Conservation (phyloP, 30 jellyfish, hydroid and myxozoan genomes). For the Chironex yamaguchii region DNA sequence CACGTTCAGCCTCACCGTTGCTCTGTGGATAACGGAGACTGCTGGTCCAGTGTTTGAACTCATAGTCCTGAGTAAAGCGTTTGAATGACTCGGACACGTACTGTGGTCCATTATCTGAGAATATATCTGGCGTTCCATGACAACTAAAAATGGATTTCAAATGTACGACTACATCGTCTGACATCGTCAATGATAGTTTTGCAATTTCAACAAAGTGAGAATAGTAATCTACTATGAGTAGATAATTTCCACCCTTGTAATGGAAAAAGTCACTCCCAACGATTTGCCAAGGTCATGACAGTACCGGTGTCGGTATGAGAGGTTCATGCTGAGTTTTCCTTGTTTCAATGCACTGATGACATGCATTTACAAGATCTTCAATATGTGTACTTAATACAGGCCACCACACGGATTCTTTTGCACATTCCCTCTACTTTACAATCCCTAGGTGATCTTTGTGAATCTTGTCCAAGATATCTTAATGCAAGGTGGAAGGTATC, state of each 20-base stretch:
- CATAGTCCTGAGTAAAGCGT: not conserved
- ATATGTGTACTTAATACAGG: slow-evolving; percentile 56
- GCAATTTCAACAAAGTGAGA: slow-evolving; percentile 58
- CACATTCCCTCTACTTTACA: slow-evolving; percentile 45
- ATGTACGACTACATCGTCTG: no score
- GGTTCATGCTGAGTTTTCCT: slow-evolving; percentile 35
- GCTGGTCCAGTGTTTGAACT: not conserved
- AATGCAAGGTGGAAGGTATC: slow-evolving; percentile 39
- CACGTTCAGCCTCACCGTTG: slow-evolving; percentile 71
- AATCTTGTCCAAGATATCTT: slow-evolving; percentile 15
- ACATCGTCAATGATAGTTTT: slow-evolving; percentile 20
- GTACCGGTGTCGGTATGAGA: slow-evolving; percentile 34
- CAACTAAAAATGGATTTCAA: slow-evolving; percentile 22
- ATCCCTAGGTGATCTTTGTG: slow-evolving; percentile 73
- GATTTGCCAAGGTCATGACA: slow-evolving; percentile 65
- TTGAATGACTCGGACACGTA: not conserved
- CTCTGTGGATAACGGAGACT: slow-evolving; percentile 53
- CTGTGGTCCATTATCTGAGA: slow-evolving; percentile 57
- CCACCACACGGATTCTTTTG: slow-evolving; percentile 58
- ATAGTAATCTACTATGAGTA: slow-evolving; percentile 25
- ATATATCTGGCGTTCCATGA: slow-evolving; percentile 60
- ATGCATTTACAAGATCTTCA: slow-evolving; percentile 45
- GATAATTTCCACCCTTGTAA: slow-evolving; percentile 13
- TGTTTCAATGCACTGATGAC: slow-evolving; percentile 35
- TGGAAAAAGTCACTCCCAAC: slow-evolving; percentile 57